Base-by-base conservation (phyloP, 2,888 invertebrate genomes). In the Cantharis nigra region DNA sequence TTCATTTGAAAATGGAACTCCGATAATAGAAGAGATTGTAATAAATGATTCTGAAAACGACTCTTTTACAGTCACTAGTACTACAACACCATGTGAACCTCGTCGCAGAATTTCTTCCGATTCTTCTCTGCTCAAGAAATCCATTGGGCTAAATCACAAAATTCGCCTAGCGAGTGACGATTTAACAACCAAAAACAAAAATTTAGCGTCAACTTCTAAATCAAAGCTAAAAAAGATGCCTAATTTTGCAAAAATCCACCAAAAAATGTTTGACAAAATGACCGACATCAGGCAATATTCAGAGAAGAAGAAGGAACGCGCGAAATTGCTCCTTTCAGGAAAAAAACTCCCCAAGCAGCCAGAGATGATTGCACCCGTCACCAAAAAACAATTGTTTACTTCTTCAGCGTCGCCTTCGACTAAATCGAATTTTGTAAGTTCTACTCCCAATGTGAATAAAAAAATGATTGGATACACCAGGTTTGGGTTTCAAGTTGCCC, bases 191-290 rank as follows among this genome's bases (percentile, higher is more conserved):
- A 5, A 11, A n/a, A 23, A 20, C 7, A 23, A 23, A 23, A 65
- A 23, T 11, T 13, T 23, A 10, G 5, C 30, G 9, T 18, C 65
- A 2, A 0, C 28, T 33, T 23, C 23, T 14, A 63, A 13, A 9
- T 16, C 69, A 18, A 75, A 78, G 33, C 26, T 71, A 28, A 91
- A 89, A 5, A 92, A 91, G 87, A 86, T 93, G 85, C 94, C 94
- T 0, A 92, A 94, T 88, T 94, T 94, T 85, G 90, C 92, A 0
- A 91, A 91, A 4, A 90, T 94, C 72, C 94, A 94, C 84, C 90
- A 92, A 85, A 91, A 90, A 82, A 90, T 91, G 72, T 94, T 93
- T 83, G 90, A 90, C 28, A 91, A 91, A 87, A 93, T 94, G 92
- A 94, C 94, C 88, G 93, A 93, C 13, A 85, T 94, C 14, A 87